Base-by-base conservation (phyloP, 2,113 vertebrate genomes). In the Hypocryptadius cinnamomeus region DNA sequence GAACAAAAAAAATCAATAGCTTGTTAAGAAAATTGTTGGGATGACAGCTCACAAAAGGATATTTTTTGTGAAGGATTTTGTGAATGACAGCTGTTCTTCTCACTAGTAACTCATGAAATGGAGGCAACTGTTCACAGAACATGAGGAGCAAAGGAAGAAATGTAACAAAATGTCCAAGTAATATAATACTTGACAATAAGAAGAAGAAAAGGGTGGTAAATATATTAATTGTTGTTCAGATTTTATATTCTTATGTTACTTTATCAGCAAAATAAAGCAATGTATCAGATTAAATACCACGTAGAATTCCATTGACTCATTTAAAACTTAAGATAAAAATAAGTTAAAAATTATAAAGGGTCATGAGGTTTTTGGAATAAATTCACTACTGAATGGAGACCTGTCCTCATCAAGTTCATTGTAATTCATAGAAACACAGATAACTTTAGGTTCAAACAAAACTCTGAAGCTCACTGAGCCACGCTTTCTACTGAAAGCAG, bases 1-100 rank as follows among this genome's bases (percentile, higher is more conserved):
- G 17, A 33, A 65, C 18, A 64, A 73, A 44, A 61, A 53, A 95
- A 64, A 80, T 78, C 60, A 91, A 84, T 66, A 94, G 3, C 21
- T 92, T 83, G n/a, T 82, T 96, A 92, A 86, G 77, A 91, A 94
- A 94, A 95, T 66, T 65, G 13, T 79, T 86, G 45, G 30, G 21
- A 83, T 81, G 18, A 30, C 64, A 84, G 35, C 47, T 80, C 50
- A 50, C 56, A 44, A 78, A 93, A 90, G 40, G 7, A 57, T 79
- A 91, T 68, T 74, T 73, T 79, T 68, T 65, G 61, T 18, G 51
- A 74, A 83, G 68, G 15, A 54, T 86, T 93, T 76, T 77, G 53
- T 69, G 54, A 93, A 92, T 73, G 64, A 81, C 72, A 88, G 42
- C n/a, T 80, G 23, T 37, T 73, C 9, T 37, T 91, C 37, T 72